Percentiles rank a stretch among this genome's conserved stretches.
Evolutionary conservation across 1,140 invertebrate genomes (phyloP).

Genomic region (Caenorhabditis brenneri): DNA sequence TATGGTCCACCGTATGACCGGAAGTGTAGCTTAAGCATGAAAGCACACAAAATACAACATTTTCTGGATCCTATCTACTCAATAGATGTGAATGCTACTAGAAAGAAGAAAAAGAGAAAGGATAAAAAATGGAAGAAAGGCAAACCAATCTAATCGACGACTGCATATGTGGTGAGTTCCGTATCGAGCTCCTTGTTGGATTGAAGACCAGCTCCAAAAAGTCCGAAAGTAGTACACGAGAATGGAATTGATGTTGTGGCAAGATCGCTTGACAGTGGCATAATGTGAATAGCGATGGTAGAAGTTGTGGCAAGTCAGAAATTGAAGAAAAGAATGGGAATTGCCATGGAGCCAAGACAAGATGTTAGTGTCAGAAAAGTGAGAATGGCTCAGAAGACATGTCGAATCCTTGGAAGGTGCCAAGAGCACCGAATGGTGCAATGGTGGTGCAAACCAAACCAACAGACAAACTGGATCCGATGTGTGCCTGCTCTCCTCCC

Average conservation of each 20-base stretch:
- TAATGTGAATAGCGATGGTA: conserved; percentile 9
- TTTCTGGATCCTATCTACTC: not conserved
- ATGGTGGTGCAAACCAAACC: conserved; percentile 13
- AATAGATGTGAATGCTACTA: conserved; percentile 40
- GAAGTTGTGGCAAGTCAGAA: not conserved
- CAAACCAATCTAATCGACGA: conserved; percentile 37
- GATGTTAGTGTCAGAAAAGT: not conserved
- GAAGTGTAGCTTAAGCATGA: conserved; percentile 42
- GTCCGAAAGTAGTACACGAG: conserved; percentile 14
- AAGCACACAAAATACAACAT: conserved; percentile 30
- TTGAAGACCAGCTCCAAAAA: conserved; percentile 32
- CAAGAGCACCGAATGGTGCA: not conserved
- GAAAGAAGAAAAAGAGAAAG: not conserved
- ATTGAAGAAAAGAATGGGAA: conserved; percentile 11
- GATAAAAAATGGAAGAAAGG: not conserved
- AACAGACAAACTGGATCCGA: conserved; percentile 31
- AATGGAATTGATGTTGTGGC: conserved; percentile 7
- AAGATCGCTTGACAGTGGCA: conserved; percentile 8
- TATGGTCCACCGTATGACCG: conserved; percentile 48
- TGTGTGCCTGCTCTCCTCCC: conserved; percentile 32
- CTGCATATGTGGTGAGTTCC: conserved; percentile 22
- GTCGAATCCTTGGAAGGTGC: not conserved
- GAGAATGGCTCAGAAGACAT: conserved; percentile 3
- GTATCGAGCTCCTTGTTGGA: conserved; percentile 16
- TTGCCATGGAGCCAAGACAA: not conserved